phyloP scores from a whole-genome alignment of 1,140 invertebrate genomes.

The Dreissena polymorpha region DNA sequence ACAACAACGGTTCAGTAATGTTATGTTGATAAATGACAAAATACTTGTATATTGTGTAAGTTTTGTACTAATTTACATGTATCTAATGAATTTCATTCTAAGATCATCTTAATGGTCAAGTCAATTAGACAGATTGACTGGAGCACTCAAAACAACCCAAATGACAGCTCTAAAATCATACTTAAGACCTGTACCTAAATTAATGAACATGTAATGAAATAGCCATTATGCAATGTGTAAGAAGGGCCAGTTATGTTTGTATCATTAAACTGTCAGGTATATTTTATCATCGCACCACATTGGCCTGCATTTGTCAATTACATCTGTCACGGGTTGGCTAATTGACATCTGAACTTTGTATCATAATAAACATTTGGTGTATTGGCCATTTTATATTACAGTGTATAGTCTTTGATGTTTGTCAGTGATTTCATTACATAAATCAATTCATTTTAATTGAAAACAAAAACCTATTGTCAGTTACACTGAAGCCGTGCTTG shows the following conservation, averaged over 20 bases:
- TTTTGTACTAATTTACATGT: too few species aligned
- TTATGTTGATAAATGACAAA: too few species aligned
- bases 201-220: too few species aligned
- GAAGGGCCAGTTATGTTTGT: neutral
- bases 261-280: conserved; percentile 16
- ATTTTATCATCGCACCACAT: neutral
- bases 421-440: neutral
- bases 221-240: too few species aligned
- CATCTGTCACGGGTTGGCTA: conserved; percentile 26
- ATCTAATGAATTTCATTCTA: too few species aligned
- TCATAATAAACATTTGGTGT: neutral
- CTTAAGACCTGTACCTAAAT: too few species aligned
- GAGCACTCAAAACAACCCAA: too few species aligned
- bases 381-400: neutral
- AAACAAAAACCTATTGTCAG: neutral
- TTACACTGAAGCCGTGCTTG: neutral
- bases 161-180: too few species aligned
- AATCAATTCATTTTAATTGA: neutral
- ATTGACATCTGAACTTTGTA: neutral
- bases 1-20: too few species aligned
- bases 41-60: too few species aligned
- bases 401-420: neutral
- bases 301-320: conserved; percentile 53
- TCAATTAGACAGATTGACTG: too few species aligned
- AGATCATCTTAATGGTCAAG: too few species aligned